A percentile compares a stretch with the other conserved stretches of the same genome.
These are phyloP conservation scores for Pterocles gutturalis DNA, from an alignment of 2,113 vertebrate genomes.

Conservation along the genomic window DNA sequence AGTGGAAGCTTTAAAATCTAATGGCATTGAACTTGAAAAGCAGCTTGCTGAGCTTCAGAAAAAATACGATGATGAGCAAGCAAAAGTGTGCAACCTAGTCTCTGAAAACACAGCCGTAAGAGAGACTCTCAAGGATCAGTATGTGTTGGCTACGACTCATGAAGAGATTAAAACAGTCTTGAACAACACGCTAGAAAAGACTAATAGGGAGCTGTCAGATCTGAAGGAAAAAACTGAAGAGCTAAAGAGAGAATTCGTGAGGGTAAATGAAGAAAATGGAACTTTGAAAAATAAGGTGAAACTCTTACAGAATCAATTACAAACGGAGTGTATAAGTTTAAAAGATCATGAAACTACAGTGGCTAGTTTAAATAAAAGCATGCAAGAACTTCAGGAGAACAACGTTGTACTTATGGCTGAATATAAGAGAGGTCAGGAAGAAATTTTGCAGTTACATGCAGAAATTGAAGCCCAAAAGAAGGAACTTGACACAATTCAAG, in stretches of 20 bases:
- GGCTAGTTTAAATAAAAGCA: constrained; percentile 15
- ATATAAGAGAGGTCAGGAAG: constrained; percentile 77
- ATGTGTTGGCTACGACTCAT: constrained; percentile 79
- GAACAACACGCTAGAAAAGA: constrained; percentile 77
- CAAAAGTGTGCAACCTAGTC: constrained; percentile 65
- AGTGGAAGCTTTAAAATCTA: constrained; percentile 73
- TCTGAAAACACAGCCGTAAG: constrained; percentile 81
- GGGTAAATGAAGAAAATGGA: constrained; percentile 82
- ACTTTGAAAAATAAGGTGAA: constrained; percentile 80
- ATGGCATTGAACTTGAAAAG: constrained; percentile 73
- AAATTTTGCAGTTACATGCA: constrained; percentile 77
- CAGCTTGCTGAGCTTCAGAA: constrained; percentile 79
- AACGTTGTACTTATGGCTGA: not conserved
- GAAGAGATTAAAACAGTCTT: constrained; percentile 81
- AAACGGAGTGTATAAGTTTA: constrained; percentile 75
- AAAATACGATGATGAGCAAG: constrained; percentile 77
- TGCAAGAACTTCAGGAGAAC: constrained; percentile 43
- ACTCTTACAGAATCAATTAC: constrained; percentile 74
- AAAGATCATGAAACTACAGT: constrained; percentile 77
- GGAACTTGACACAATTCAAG: constrained; percentile 92
- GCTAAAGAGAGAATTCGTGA: constrained; percentile 76
- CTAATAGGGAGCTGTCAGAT: constrained; percentile 79
- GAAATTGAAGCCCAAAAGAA: constrained; percentile 90
- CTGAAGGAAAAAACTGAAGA: constrained; percentile 77
- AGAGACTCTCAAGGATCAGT: constrained; percentile 78